Base-by-base conservation (phyloP, 1,140 invertebrate species). In the Panagrolaimus sp. region DNA sequence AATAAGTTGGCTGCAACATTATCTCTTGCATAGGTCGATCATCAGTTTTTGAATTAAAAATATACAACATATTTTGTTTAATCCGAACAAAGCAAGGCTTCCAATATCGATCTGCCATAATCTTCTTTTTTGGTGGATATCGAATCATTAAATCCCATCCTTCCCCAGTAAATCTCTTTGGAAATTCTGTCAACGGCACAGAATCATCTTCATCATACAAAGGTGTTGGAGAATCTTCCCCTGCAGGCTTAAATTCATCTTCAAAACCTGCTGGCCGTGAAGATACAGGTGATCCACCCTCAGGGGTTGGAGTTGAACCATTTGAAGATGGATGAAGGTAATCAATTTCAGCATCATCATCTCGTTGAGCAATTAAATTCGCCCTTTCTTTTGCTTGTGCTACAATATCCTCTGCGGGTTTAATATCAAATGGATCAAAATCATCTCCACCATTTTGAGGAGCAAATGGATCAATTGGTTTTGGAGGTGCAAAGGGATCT, bases 141-240 rank as follows among this genome's bases (percentile, higher is more conserved):
- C 80, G 87, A 38, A 98, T 85, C 71, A 96, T 91, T 89, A 99
- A 91, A 82, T 97, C 93, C 94, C 94, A 98, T 24, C 92, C 92
- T n/a, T 91, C 89, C 0, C 89, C 91, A 46, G 76, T 73, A 77
- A 90, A 93, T 48, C 88, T 88, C 1, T 89, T 88, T 14, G 71
- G 65, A 84, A 95, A 98, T 24, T 91, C 90, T 84, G 94, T 92
- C 17, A 99, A 86, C 0, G 94, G 94, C 83, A 92, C 89, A 1
- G 92, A 91, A 26, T 91, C 89, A 83, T 96, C 93, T 70, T 96
- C 94, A 83, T 97, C 94, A 84, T 92, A 97, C 7, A 97, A 87
- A 12, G 93, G 93, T 32, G 83, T 76, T 24, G 76, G 73, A 10
- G 76, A 73, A 38, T 75, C 68, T 1, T 43, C 52, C 14, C 14